Percentiles rank a stretch among this genome's conserved stretches.
Evolutionary conservation across 2,113 vertebrate genomes (phyloP).

Genomic region (Romanogobio albipinnatus): DNA sequence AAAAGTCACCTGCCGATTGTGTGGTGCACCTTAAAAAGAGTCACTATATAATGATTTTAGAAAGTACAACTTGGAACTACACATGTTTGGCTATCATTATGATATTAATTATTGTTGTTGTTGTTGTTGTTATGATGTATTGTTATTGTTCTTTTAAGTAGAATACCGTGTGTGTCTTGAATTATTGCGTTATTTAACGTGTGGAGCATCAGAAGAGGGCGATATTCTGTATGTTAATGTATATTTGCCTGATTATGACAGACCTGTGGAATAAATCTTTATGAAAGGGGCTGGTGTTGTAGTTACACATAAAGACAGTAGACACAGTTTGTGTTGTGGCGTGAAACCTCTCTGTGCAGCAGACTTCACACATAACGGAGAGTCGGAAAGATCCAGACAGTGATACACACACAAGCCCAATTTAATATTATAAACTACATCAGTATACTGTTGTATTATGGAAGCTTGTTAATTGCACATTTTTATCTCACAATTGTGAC

Average conservation of each 20-base stretch:
- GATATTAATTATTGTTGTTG: constrained; percentile 65
- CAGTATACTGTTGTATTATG: no score
- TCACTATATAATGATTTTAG: constrained; percentile 77
- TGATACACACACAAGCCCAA: no score
- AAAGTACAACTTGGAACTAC: constrained; percentile 68
- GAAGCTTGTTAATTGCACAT: no score
- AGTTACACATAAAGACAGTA: no score
- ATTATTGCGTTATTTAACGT: constrained; percentile 91
- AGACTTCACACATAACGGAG: no score
- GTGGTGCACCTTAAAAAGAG: constrained; percentile 88
- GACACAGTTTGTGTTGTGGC: no score
- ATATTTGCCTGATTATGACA: constrained; percentile 79
- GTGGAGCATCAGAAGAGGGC: constrained; percentile 68
- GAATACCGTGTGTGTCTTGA: constrained; percentile 74
- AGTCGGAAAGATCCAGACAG: no score
- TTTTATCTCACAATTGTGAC: no score
- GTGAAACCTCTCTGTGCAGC: no score
- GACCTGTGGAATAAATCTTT: constrained; percentile 81
- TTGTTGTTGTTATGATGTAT: constrained; percentile 62
- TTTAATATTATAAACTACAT: no score
- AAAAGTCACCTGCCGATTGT: constrained; percentile 71
- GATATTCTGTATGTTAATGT: constrained; percentile 89
- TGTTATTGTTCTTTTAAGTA: constrained; percentile 74
- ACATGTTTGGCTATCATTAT: constrained; percentile 71
- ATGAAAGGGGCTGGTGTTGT: constrained; percentile 65